Conservation (phyloP, 2,113 vertebrate genomes). For the Tyto alba region DNA sequence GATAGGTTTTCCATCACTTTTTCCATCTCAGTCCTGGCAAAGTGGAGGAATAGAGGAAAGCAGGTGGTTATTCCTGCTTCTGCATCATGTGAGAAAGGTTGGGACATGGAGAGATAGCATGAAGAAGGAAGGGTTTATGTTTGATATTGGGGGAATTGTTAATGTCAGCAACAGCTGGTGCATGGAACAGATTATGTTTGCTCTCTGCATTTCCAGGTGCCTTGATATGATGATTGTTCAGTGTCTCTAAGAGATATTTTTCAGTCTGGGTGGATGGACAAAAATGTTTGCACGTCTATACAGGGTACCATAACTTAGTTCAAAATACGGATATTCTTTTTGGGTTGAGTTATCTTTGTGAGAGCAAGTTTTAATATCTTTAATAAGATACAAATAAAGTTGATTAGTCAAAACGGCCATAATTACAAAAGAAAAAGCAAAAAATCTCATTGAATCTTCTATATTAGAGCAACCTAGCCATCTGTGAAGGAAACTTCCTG, state of each 20-base stretch:
- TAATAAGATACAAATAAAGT: background rate
- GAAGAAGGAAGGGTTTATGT: background rate
- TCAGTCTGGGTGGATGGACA: background rate
- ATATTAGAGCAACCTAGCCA: background rate
- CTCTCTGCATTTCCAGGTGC: background rate
- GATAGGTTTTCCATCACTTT: background rate
- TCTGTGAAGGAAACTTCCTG: background rate
- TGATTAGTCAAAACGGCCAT: background rate
- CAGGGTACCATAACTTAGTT: background rate
- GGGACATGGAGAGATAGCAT: background rate
- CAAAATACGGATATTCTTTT: background rate
- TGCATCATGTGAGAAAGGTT: background rate
- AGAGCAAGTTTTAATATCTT: background rate
- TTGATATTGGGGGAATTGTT: background rate
- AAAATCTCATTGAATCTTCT: background rate
- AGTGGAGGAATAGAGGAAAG: background rate
- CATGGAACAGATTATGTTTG: background rate
- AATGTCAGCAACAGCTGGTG: background rate
- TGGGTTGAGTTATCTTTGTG: background rate
- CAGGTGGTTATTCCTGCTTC: background rate
- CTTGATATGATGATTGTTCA: background rate
- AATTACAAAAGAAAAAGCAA: background rate
- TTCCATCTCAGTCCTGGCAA: background rate
- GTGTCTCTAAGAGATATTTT: background rate
- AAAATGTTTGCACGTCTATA: background rate